These are phyloP conservation scores for Mactra quadrangularis DNA, from an alignment of 1,140 invertebrate genomes.

Conservation along the genomic window DNA sequence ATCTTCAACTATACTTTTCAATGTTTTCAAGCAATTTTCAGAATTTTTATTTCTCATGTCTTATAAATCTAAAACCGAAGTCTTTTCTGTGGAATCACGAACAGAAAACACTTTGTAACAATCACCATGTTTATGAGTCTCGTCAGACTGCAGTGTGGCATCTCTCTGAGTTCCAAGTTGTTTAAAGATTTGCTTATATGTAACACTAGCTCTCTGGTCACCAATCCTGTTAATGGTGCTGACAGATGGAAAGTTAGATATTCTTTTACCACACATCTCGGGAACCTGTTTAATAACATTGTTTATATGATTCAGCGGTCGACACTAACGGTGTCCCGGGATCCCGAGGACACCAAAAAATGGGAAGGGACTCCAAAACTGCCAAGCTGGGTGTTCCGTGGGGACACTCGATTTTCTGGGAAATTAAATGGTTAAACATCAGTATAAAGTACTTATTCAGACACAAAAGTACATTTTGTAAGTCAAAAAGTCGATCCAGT, in stretches of 20 bases:
- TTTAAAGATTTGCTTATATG: constrained; percentile 40
- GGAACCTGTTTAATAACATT: constrained; percentile 48
- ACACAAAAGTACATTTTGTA: too few relatives aligned
- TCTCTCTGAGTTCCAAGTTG: constrained; percentile 10
- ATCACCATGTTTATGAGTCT: constrained; percentile 58
- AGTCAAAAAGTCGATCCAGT: too few relatives aligned
- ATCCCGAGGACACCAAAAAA: too few relatives aligned
- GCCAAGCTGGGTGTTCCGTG: too few relatives aligned
- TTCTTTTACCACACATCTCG: constrained; percentile 33
- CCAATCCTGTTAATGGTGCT: constrained; percentile 44
- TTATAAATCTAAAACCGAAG: constrained; percentile 46
- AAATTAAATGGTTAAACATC: too few relatives aligned
- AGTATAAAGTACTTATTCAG: too few relatives aligned
- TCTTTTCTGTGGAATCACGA: constrained; percentile 28
- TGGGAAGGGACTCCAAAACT: too few relatives aligned
- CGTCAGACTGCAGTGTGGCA: constrained; percentile 46
- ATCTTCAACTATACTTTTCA: constrained; percentile 1
- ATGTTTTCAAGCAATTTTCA: background rate
- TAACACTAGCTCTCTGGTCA: constrained; percentile 26
- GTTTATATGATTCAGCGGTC: too few relatives aligned
- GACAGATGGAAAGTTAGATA: constrained; percentile 23
- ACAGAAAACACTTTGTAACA: constrained; percentile 40
- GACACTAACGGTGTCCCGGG: too few relatives aligned
- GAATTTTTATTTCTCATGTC: background rate
- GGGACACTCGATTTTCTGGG: too few relatives aligned